Conservation (phyloP, 2,797 vertebrate species). For the Chiloscyllium punctatum region DNA sequence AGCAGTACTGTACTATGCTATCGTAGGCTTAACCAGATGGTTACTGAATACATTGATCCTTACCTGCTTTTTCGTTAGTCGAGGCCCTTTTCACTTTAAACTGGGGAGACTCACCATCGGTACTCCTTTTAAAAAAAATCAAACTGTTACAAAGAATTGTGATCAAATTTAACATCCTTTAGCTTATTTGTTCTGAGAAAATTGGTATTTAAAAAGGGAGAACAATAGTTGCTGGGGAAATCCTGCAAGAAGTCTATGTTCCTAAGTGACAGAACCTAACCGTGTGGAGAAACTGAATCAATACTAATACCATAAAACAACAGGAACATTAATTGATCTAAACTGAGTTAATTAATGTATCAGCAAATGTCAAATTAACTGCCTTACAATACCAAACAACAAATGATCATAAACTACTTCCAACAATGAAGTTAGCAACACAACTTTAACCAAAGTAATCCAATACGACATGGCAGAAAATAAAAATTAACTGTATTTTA, state of each 20-base stretch:
- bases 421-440: neutral
- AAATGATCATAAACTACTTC: neutral
- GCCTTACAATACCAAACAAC: neutral
- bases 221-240: neutral
- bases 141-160: slow-evolving; percentile 32
- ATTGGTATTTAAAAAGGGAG: neutral
- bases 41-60: slow-evolving; percentile 25
- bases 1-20: slow-evolving; percentile 34
- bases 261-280: neutral
- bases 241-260: neutral
- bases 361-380: neutral
- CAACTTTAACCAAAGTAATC: neutral
- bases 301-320: neutral
- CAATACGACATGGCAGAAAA: neutral
- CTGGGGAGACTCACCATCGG: slow-evolving; percentile 28
- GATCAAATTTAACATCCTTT: slow-evolving; percentile 11
- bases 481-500: neutral
- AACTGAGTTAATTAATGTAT: neutral
- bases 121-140: slow-evolving; percentile 35
- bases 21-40: neutral
- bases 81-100: slow-evolving; percentile 34
- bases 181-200: neutral
- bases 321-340: neutral
- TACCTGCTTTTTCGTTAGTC: slow-evolving; percentile 11
- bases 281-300: slow-evolving; percentile 17